phyloP scores from a whole-genome alignment of 30 jellyfish, hydroid and myxozoan species.

The Mastigias papua region DNA sequence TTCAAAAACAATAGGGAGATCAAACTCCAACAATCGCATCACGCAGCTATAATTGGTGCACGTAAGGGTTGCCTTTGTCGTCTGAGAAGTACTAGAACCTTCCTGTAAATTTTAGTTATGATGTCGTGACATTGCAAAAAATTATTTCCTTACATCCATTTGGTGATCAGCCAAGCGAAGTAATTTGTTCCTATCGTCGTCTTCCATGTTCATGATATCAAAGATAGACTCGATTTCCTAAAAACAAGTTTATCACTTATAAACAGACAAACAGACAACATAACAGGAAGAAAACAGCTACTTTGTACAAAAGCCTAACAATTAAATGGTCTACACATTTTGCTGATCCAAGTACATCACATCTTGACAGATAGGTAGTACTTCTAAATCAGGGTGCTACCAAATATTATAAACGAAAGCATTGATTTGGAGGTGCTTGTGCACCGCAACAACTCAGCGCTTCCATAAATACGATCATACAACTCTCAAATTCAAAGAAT shows the following conservation, averaged over 20 bases:
- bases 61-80: neutral
- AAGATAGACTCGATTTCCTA: slow-evolving; percentile 97
- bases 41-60: neutral
- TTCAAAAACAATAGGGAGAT: neutral
- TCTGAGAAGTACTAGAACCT: neutral
- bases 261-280: neutral
- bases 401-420: too few relatives aligned
- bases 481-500: too few relatives aligned
- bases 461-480: too few relatives aligned
- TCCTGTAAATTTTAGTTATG: neutral
- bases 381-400: too few relatives aligned
- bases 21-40: neutral
- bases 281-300: neutral
- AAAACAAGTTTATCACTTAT: neutral
- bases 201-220: slow-evolving; percentile 99
- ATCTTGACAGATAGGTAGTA: too few relatives aligned
- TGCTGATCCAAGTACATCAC: too few relatives aligned
- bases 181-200: slow-evolving; percentile 90
- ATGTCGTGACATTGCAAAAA: neutral
- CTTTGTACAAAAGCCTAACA: too few relatives aligned
- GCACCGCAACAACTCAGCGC: too few relatives aligned
- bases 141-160: slow-evolving; percentile 84
- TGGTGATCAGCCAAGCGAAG: slow-evolving; percentile 85
- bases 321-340: too few relatives aligned
- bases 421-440: too few relatives aligned